phyloP scores from a whole-genome alignment of 2,113 vertebrate genomes.

The Microcebus murinus region DNA sequence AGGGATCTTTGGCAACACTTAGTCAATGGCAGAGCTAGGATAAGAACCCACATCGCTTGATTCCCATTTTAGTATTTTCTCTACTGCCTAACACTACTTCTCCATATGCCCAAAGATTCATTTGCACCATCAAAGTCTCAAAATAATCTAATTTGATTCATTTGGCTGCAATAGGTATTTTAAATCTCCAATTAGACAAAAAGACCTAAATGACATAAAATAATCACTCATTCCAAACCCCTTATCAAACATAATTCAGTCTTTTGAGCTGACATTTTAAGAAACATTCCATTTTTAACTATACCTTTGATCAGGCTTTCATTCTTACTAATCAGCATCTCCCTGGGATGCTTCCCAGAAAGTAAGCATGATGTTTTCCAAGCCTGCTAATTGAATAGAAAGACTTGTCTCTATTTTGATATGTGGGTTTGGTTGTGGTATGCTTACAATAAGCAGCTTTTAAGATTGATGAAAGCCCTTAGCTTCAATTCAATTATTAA shows the following conservation, averaged over 20 bases:
- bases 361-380: constrained; percentile 19
- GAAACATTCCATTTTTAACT: constrained; percentile 33
- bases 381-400: constrained; percentile 46
- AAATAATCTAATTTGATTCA: constrained; percentile 42
- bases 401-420: not conserved
- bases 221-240: constrained; percentile 26
- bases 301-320: constrained; percentile 15
- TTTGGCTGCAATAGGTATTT: constrained; percentile 32
- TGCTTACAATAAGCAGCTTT: constrained; percentile 66
- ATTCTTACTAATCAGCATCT: not conserved
- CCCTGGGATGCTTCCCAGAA: constrained; percentile 50
- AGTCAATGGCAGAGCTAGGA: not conserved
- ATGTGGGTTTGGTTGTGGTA: constrained; percentile 29
- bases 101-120: not conserved
- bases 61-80: constrained; percentile 33
- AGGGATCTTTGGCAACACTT: not conserved
- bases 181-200: constrained; percentile 50
- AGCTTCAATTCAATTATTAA: constrained; percentile 76
- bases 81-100: not conserved
- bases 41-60: not conserved
- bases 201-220: constrained; percentile 57
- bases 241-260: constrained; percentile 22
- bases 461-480: constrained; percentile 77
- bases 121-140: not conserved
- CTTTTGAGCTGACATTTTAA: not conserved